Evolutionary conservation across 53 echinoderm and acorn worm species (phyloP).

Genomic region (Echinometra lucunter): DNA sequence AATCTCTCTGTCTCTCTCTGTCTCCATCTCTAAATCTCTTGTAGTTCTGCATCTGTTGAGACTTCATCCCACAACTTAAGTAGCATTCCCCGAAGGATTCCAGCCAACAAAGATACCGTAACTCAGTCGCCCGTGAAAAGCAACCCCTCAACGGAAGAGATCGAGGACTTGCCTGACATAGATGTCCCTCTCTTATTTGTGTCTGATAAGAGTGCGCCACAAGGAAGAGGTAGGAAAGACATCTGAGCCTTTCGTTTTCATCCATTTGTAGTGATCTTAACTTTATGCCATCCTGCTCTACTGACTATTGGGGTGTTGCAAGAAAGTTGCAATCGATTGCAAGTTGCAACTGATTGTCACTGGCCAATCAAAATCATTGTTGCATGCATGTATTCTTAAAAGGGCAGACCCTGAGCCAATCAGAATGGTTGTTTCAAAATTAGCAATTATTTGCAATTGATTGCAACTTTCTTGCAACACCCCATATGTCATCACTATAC

Average conservation of each 20-base stretch:
- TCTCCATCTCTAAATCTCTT: neutral
- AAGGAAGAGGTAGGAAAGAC: neutral
- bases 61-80: neutral
- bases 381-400: too few species aligned
- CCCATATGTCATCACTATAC: too few species aligned
- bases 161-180: slow-evolving; percentile 3
- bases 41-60: neutral
- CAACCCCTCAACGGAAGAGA: neutral
- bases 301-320: too few species aligned
- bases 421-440: too few species aligned
- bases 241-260: too few species aligned
- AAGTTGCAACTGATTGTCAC: too few species aligned
- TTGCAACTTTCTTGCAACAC: too few species aligned
- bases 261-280: neutral
- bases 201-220: neutral
- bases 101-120: neutral
- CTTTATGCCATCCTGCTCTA: neutral
- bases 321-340: too few species aligned
- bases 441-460: too few species aligned
- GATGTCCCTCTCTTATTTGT: slow-evolving; percentile 40
- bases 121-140: neutral
- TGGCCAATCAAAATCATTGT: too few species aligned
- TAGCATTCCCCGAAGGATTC: neutral
- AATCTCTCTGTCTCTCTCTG: neutral
- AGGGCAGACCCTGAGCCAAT: too few species aligned